These are phyloP conservation scores for Oxytorus armatus DNA, from an alignment of 2,888 invertebrate species.

Conservation along the genomic window DNA sequence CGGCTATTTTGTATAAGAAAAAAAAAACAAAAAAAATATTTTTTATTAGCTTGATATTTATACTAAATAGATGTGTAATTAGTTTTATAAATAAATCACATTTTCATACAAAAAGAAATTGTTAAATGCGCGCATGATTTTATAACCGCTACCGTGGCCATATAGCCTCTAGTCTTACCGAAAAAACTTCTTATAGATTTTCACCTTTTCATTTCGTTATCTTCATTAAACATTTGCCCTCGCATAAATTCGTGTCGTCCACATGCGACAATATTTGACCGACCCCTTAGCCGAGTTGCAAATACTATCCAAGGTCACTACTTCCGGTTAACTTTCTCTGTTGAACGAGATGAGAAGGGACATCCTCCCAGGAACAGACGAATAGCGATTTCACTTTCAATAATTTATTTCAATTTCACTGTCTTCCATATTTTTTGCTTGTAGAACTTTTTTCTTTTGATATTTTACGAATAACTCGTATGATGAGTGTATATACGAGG, in stretches of 20 bases:
- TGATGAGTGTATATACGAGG: not conserved
- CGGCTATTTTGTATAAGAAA: no score
- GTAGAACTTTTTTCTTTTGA: not conserved
- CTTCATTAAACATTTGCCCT: constrained; percentile 72
- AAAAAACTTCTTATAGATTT: not conserved
- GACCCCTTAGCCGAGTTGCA: constrained; percentile 45
- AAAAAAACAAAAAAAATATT: no score
- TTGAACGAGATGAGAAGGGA: constrained; percentile 2
- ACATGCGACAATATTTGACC: constrained; percentile 72
- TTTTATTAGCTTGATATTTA: no score
- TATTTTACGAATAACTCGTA: not conserved
- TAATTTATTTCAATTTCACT: not conserved
- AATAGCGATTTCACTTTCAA: constrained; percentile 35
- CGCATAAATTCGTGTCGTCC: constrained; percentile 67
- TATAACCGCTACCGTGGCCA: no score
- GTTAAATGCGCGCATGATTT: no score
- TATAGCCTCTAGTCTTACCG: no score
- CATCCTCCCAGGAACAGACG: constrained; percentile 3
- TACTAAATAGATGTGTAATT: no score
- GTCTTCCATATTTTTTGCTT: not conserved
- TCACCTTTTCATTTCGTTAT: constrained; percentile 25
- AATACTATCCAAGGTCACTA: constrained; percentile 40
- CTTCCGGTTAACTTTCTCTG: constrained; percentile 65
- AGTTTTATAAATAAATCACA: no score
- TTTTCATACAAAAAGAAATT: no score